Conservation (phyloP, 2,797 vertebrate species). For the Amazonetta brasiliensis region DNA sequence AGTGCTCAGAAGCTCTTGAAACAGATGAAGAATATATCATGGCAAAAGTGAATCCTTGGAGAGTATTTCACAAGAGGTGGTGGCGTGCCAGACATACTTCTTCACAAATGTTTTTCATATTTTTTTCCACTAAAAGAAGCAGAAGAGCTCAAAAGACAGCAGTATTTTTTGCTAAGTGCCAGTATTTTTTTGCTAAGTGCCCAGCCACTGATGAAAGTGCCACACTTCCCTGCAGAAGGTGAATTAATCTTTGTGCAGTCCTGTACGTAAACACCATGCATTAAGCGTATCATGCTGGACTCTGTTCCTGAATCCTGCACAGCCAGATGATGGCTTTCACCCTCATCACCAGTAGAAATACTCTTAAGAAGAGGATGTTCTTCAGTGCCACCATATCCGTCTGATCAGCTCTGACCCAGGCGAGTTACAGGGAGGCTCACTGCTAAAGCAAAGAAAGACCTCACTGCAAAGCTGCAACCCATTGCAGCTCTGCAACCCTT, state of each 20-base stretch:
- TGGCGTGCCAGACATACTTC: neutral
- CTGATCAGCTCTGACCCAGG: neutral
- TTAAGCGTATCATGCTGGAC: neutral
- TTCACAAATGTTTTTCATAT: neutral
- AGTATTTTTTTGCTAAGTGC: neutral
- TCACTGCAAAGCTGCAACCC: neutral
- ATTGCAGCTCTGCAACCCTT: neutral
- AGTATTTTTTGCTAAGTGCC: neutral
- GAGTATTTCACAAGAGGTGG: neutral
- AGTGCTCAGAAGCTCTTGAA: neutral
- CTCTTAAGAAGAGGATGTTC: neutral
- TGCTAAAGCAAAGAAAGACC: neutral
- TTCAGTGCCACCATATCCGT: neutral
- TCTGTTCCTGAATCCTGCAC: neutral
- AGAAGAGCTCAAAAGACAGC: neutral
- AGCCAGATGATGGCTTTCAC: neutral
- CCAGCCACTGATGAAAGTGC: neutral
- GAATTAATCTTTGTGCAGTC: neutral
- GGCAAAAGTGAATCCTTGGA: neutral
- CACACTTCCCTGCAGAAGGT: neutral
- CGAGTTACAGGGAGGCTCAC: neutral
- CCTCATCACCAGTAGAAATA: neutral
- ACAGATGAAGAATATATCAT: neutral
- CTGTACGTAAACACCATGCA: neutral
- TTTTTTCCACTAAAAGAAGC: neutral